Evolutionary conservation across 2,113 vertebrate genomes (phyloP).

Genomic region (Cynocephalus volans): DNA sequence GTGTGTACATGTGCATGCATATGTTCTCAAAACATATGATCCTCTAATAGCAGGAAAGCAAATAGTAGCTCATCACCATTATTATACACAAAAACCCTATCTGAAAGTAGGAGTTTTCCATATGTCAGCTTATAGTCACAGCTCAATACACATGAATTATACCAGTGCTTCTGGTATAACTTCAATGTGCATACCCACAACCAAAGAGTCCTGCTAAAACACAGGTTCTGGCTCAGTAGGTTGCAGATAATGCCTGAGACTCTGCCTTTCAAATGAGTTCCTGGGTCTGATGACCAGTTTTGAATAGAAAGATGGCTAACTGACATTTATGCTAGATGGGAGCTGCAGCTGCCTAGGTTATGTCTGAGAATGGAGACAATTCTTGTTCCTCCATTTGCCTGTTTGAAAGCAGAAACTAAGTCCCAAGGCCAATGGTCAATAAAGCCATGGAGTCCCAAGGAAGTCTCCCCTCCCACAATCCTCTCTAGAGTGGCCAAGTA

Average conservation of each 20-base stretch:
- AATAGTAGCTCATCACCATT: not conserved
- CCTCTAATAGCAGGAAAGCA: not conserved
- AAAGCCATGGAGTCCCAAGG: not conserved
- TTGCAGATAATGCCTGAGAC: not conserved
- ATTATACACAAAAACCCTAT: not conserved
- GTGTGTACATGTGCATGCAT: accelerated
- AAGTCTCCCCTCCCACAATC: not conserved
- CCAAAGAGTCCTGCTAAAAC: not conserved
- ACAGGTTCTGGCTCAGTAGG: not conserved
- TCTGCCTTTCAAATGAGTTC: not conserved
- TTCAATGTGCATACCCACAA: not conserved
- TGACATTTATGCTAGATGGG: not conserved
- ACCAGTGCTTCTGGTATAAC: not conserved
- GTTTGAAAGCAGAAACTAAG: not conserved
- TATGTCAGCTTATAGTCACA: not conserved
- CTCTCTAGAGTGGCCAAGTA: not conserved
- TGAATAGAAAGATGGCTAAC: not conserved
- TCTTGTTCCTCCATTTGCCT: not conserved
- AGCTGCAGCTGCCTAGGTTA: not conserved
- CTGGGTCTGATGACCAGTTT: not conserved
- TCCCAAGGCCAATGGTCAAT: not conserved
- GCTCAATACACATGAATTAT: not conserved
- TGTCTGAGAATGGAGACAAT: not conserved
- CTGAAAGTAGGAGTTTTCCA: not conserved
- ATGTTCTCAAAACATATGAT: not conserved